These are phyloP conservation scores for Felis chaus DNA, from an alignment of 2,113 vertebrate genomes.

Conservation along the genomic window DNA sequence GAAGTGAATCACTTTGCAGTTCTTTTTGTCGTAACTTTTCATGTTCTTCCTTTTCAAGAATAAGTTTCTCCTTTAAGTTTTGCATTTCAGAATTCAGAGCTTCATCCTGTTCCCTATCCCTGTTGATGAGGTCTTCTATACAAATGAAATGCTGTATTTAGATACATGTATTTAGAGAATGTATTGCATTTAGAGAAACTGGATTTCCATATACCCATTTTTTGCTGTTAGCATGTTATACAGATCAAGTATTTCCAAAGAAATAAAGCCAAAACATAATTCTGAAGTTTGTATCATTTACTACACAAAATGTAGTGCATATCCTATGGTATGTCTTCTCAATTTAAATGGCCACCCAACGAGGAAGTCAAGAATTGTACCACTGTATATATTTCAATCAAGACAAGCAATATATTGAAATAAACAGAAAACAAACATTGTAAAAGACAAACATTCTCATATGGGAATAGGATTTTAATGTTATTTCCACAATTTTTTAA, in stretches of 20 bases:
- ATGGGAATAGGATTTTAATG: neutral
- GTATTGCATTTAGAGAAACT: neutral
- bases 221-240: neutral
- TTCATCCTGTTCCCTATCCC: constrained; percentile 81
- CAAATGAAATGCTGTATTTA: neutral
- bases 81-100: constrained; percentile 86
- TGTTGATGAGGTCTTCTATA: constrained; percentile 76
- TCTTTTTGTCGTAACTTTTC: constrained; percentile 86
- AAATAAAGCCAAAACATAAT: neutral
- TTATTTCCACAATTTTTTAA: neutral
- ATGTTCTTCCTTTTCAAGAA: constrained; percentile 78
- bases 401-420: neutral
- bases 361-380: neutral
- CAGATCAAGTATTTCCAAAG: neutral
- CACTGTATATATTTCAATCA: neutral
- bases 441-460: neutral
- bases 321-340: neutral
- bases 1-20: constrained; percentile 77
- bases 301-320: neutral
- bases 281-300: neutral
- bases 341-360: neutral
- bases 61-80: constrained; percentile 83
- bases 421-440: neutral
- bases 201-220: neutral
- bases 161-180: neutral